Base-by-base conservation (phyloP, 2,797 vertebrate species). In the Clarias fuscus region DNA sequence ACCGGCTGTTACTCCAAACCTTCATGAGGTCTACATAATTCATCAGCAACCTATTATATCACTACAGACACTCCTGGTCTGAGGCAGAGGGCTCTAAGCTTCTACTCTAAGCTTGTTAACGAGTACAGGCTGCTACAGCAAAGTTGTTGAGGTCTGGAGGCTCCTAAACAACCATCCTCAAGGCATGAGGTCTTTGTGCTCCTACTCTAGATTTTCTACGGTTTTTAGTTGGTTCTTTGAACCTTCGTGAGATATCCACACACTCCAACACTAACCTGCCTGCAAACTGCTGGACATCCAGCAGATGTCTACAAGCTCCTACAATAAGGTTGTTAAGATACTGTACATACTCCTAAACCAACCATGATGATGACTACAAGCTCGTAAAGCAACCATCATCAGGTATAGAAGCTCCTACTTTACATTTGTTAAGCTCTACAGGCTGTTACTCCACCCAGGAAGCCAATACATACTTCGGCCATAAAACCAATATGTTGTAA, bases 401-500 rank as follows among this genome's bases (percentile, higher is more conserved):
- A 48, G 7, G 53, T 78, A 56, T 59, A 17, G 8, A 59, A 37
- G 10, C 56, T 33, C 5, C 3, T 33, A 33, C 53, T 59, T 18
- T 4, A 78, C 0, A 1, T 18, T 59, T 77, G 17, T 58, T 17
- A 33, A 4, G 24, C 33, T 78, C 18, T 33, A 11, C 27, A 78
- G 56, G 10, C 10, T 48, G 48, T 48, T 48, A 48, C 48, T 53
- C 48, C 48, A 13, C 48, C 48, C 43, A 15, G 56, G 64, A 82
- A 68, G 80, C 40, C 53, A 67, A 48, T 20, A 68, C 56, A 43
- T 3, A 82, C 24, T 56, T 56, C 2, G 2, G 43, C 64, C 43
- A 67, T 82, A 48, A 82, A 82, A 56, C 40, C 15, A 0, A 43
- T 30, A 30, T 56, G 40, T 53, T 82, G 80, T 82, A 27, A 68